These are phyloP conservation scores for Sylvietta virens DNA, from an alignment of 2,113 vertebrate species.

Conservation along the genomic window DNA sequence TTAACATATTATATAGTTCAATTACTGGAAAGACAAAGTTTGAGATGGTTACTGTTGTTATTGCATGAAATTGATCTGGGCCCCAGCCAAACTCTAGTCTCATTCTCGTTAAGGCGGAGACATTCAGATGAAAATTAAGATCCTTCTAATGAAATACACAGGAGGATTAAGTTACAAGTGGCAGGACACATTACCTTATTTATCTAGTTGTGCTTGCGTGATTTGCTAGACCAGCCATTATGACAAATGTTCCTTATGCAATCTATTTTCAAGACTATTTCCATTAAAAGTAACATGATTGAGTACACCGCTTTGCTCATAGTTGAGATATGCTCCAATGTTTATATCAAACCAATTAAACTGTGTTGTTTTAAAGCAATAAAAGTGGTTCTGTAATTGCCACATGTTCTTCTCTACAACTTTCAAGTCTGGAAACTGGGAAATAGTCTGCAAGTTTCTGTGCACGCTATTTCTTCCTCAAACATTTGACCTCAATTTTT, in stretches of 20 bases:
- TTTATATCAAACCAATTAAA: constrained; percentile 45
- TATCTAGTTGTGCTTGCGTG: constrained; percentile 25
- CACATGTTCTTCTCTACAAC: constrained; percentile 9
- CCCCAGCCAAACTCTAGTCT: constrained; percentile 55
- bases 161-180: constrained; percentile 60
- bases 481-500: not conserved
- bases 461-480: not conserved
- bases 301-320: constrained; percentile 21
- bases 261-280: constrained; percentile 53
- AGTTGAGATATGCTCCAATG: constrained; percentile 39
- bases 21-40: constrained; percentile 9
- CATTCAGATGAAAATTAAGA: constrained; percentile 61
- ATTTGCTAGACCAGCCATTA: constrained; percentile 48
- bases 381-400: constrained; percentile 44
- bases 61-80: constrained; percentile 52
- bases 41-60: constrained; percentile 56
- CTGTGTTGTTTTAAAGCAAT: constrained; percentile 32
- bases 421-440: not conserved
- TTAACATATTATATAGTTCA: not conserved
- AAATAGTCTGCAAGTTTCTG: not conserved
- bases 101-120: constrained; percentile 10
- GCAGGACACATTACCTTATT: constrained; percentile 57
- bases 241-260: constrained; percentile 39
- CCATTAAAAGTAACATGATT: constrained; percentile 62
- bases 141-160: constrained; percentile 32